These are phyloP conservation scores for Epiperipatus broadwayi DNA, from an alignment of 2,888 invertebrate genomes.

Conservation along the genomic window DNA sequence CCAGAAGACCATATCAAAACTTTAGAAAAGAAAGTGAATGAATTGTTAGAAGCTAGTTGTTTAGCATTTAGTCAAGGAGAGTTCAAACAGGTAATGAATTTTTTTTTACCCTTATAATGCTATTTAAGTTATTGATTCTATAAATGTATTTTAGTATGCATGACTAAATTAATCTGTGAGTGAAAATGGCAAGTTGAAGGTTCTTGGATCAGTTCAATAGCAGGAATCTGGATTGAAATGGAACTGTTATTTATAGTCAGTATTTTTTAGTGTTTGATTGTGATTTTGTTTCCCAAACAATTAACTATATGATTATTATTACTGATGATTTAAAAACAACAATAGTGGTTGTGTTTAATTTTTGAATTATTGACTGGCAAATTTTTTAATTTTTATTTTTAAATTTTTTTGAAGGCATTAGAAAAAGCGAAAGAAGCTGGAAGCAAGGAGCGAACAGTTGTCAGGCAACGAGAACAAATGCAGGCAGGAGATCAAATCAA, in stretches of 20 bases:
- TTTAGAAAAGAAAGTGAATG: conserved; percentile 69
- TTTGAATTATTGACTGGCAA: too few relatives aligned
- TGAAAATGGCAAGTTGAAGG: not conserved
- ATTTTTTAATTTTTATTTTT: not conserved
- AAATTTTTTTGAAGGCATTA: conserved; percentile 37
- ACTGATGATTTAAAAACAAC: too few relatives aligned
- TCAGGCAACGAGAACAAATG: conserved; percentile 70
- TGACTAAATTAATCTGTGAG: not conserved
- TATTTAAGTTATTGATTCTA: not conserved
- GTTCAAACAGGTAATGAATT: conserved; percentile 30
- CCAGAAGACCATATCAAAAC: conserved; percentile 77
- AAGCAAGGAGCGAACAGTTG: conserved; percentile 67
- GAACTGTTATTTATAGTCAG: too few relatives aligned
- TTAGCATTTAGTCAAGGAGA: conserved; percentile 44
- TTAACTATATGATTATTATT: too few relatives aligned
- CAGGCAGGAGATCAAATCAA: conserved; percentile 72
- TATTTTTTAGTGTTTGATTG: too few relatives aligned
- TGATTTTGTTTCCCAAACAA: too few relatives aligned
- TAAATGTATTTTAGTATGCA: not conserved
- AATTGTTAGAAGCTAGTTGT: conserved; percentile 74
- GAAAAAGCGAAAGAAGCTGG: conserved; percentile 93
- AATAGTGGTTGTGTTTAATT: too few relatives aligned
- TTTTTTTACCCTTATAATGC: not conserved
- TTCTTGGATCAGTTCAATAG: too few relatives aligned
- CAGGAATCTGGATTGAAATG: too few relatives aligned